Conservation (phyloP, 2,113 vertebrate genomes). For the Sander vitreus region DNA sequence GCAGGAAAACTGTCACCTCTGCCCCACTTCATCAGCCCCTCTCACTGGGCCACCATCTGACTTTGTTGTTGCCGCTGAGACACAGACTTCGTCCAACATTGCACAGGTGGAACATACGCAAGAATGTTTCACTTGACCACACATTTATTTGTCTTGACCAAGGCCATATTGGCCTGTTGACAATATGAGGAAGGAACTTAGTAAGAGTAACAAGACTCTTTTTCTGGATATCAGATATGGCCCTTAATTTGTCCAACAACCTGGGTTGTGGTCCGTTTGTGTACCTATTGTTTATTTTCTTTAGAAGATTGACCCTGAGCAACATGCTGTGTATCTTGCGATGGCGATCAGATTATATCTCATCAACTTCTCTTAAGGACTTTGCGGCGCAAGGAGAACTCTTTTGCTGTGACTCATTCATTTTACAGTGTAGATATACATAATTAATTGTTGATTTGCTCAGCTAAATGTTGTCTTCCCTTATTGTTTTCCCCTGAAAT, state of each 20-base stretch:
- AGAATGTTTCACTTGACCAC: not conserved
- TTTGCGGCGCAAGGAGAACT: not conserved
- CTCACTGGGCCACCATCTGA: not conserved
- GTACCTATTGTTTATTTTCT: constrained; percentile 45
- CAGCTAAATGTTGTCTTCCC: not conserved
- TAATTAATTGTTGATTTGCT: not conserved
- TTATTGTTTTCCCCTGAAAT: not conserved
- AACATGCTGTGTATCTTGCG: not conserved
- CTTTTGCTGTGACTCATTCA: not conserved
- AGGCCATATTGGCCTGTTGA: not conserved
- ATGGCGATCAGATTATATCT: constrained; percentile 5
- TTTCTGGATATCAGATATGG: constrained; percentile 6
- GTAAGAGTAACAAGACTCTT: constrained; percentile 2
- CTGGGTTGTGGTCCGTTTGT: not conserved
- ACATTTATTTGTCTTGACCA: not conserved
- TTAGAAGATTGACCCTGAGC: not conserved
- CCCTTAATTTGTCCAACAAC: constrained; percentile 14
- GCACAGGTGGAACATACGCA: not conserved
- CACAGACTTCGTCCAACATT: not conserved
- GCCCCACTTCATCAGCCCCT: constrained; percentile 68
- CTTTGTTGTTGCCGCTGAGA: constrained; percentile 10
- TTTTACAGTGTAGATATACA: not conserved
- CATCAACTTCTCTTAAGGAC: not conserved
- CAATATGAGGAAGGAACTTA: constrained; percentile 65
- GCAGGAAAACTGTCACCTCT: constrained; percentile 83